Evolutionary conservation across 2,888 invertebrate species (phyloP).

Genomic region (Philhelius pedissequus): DNA sequence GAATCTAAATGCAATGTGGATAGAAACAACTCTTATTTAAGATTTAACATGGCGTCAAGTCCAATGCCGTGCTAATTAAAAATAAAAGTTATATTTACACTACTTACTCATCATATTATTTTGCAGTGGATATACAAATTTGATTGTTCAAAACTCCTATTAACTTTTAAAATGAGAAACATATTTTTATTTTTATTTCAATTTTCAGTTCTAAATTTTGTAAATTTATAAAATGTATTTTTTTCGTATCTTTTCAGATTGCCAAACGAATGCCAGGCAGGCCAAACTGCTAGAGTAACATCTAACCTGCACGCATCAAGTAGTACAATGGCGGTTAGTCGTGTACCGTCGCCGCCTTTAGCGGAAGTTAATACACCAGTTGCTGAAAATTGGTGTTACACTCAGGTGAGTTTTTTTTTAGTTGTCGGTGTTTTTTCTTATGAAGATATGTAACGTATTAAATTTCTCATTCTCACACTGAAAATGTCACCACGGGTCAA

Average conservation of each 20-base stretch:
- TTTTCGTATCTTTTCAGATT: constrained; percentile 82
- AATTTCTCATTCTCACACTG: constrained; percentile 41
- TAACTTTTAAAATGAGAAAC: too few species aligned
- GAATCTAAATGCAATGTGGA: too few species aligned
- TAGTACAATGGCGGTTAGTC: constrained; percentile 97
- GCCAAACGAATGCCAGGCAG: constrained; percentile 88
- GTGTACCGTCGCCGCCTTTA: constrained; percentile 96
- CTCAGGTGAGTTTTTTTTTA: constrained; percentile 86
- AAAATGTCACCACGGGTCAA: background rate
- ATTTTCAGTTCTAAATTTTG: background rate
- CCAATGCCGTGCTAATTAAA: too few species aligned
- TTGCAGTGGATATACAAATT: too few species aligned
- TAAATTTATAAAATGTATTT: background rate
- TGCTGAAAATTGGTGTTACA: constrained; percentile 99
- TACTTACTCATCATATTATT: too few species aligned
- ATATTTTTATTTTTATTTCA: background rate
- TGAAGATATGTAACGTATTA: constrained; percentile 9
- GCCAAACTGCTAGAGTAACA: constrained; percentile 92
- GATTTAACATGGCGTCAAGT: too few species aligned
- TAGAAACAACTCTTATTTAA: too few species aligned
- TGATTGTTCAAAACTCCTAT: too few species aligned
- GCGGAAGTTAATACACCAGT: constrained; percentile 98
- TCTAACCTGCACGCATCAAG: constrained; percentile 88
- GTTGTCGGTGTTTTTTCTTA: background rate
- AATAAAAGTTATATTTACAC: too few species aligned